Percentiles rank a stretch among this genome's conserved stretches.
Evolutionary conservation across 2,113 vertebrate species (phyloP).

Genomic region (Oreotrochilus melanogaster): DNA sequence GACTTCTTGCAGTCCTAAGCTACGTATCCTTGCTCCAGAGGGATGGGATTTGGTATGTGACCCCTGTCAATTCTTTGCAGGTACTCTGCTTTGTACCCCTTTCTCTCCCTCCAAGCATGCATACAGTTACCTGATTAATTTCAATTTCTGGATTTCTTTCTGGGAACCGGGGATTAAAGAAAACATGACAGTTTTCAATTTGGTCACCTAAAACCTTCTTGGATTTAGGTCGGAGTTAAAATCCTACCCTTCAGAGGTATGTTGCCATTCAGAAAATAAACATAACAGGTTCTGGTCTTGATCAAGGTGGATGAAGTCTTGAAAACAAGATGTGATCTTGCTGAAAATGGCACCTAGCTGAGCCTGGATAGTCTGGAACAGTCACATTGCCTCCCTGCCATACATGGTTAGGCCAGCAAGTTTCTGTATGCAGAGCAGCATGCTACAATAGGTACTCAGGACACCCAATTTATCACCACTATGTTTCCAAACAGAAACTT

Average conservation of each 20-base stretch:
- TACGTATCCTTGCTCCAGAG: background rate
- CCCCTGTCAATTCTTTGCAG: background rate
- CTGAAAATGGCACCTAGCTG: background rate
- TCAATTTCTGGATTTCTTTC: background rate
- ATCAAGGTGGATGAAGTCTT: background rate
- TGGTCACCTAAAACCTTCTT: accelerated
- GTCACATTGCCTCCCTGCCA: background rate
- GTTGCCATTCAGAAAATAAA: background rate
- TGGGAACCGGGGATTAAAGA: background rate
- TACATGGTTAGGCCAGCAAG: accelerated
- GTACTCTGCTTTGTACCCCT: background rate
- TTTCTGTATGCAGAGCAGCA: background rate
- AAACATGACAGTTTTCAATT: background rate
- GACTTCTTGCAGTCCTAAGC: background rate
- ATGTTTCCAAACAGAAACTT: background rate
- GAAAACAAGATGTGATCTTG: background rate
- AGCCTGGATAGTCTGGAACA: background rate
- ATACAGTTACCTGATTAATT: background rate
- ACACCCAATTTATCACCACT: background rate
- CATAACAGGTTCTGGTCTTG: background rate
- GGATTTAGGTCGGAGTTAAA: background rate
- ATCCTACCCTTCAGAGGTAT: background rate
- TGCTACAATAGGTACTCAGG: background rate
- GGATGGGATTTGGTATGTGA: background rate
- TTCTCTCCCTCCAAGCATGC: background rate